Conservation (phyloP, 2,797 vertebrate species). For the Crenichthys baileyi region DNA sequence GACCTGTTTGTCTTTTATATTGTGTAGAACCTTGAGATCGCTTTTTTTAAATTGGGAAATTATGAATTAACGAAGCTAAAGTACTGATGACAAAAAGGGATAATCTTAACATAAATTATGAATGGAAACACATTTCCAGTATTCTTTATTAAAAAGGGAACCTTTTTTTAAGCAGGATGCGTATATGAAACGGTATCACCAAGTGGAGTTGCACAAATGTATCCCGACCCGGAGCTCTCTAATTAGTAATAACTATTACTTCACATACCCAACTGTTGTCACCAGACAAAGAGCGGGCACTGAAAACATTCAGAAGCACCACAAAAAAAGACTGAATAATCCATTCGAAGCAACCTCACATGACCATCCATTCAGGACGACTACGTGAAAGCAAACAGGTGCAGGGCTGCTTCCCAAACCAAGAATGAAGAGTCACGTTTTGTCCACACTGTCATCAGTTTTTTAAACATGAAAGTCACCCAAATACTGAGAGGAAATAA, state of each 20-base stretch:
- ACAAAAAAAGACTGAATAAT: not conserved
- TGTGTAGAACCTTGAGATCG: not conserved
- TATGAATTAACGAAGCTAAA: not conserved
- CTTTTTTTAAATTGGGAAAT: not conserved
- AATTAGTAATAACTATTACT: not conserved
- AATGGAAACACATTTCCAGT: not conserved
- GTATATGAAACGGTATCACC: not conserved
- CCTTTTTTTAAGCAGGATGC: not conserved
- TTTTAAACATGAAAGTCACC: too few species aligned
- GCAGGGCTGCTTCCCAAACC: not conserved
- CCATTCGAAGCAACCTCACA: not conserved
- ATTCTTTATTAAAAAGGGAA: not conserved
- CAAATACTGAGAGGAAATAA: too few species aligned
- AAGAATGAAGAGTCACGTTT: not conserved
- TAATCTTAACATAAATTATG: not conserved
- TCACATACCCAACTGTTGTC: not conserved
- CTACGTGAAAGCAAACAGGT: not conserved
- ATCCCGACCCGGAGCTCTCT: not conserved
- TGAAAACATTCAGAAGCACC: not conserved
- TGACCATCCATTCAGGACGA: not conserved
- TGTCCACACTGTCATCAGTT: not conserved
- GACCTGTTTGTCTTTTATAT: not conserved
- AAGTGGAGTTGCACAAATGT: slow-evolving; percentile 1
- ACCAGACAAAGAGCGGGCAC: slow-evolving; percentile 5
- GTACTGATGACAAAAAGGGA: not conserved